Base-by-base conservation (phyloP, 2,888 invertebrate species). In the Pandemis heparana region DNA sequence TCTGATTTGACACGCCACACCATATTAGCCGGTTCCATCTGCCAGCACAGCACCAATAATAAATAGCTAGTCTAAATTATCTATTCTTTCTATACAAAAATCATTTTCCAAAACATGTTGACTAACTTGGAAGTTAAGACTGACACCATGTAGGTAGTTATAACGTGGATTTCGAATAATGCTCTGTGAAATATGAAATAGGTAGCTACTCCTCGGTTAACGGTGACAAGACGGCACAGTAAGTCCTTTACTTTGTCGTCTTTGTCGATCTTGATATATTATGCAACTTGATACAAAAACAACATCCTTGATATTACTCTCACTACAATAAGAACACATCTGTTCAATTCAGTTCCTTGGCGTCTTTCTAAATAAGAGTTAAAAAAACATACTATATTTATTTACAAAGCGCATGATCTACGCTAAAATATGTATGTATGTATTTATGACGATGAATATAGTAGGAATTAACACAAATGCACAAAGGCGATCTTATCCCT, bases 161-260 rank as follows among this genome's bases (percentile, higher is more conserved):
- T 23, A 12, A 56, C 12, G 56, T 56, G 23, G 23, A 56, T 23
- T 56, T 56, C 18, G 23, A 56, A 56, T 56, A 56, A 56, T 56
- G 56, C 56, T 56, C 56, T 56, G 56, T 56, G 23, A 56, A 56
- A 56, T 12, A 4, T 56, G 53, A 53, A 16, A n/a, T 12, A n/a
- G 16, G n/a, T 51, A 51, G 0, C 4, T 51, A 51, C 51, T 51
- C n/a, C 46, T n/a, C n/a, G 5, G 0, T n/a, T 48, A 14, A 53
- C 18, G 18, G 16, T 48, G 48, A 18, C 14, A 9, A 2, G 16
- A 53, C 14, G 18, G 2, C 53, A 53, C 14, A 8, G 7, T 53
- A 53, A 16, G 18, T 18, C 7, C 23, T 32, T 32, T 32, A 32
- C 2, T 32, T 32, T 32, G 23, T 32, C 23, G 23, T 32, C 23